Percentiles rank a stretch among this genome's conserved stretches.
Conservation (phyloP, 2,888 invertebrate genomes). For the Drosophila pseudotalamancana region DNA sequence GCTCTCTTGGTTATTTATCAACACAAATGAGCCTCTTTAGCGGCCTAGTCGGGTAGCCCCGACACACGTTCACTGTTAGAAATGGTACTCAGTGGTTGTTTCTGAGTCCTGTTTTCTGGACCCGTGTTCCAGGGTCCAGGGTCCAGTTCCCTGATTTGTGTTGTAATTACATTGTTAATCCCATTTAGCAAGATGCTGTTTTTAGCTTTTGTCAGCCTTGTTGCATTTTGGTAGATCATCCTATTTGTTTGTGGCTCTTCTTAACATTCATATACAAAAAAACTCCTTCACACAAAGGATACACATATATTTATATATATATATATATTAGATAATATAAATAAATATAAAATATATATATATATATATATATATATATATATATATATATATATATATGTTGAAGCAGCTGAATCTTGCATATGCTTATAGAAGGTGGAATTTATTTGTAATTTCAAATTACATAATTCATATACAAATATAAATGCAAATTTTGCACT, state of each 20-base stretch:
- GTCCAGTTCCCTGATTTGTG: constrained; percentile 50
- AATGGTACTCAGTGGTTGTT: constrained; percentile 16
- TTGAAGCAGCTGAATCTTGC: too few relatives aligned
- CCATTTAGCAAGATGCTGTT: constrained; percentile 57
- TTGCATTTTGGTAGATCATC: constrained; percentile 43
- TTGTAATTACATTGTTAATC: constrained; percentile 76
- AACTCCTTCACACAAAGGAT: too few relatives aligned
- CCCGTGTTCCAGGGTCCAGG: constrained; percentile 11
- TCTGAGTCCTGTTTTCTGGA: constrained; percentile 3
- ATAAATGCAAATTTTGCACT: too few relatives aligned
- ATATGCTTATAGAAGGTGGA: too few relatives aligned
- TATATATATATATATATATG: too few relatives aligned
- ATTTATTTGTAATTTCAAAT: too few relatives aligned
- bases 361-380: too few relatives aligned
- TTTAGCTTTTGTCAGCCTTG: constrained; percentile 28
- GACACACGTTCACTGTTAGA: constrained; percentile 14
- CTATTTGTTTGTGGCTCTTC: constrained; percentile 1
- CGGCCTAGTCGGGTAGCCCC: constrained; percentile 26
- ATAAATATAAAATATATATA: too few relatives aligned
- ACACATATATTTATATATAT: too few relatives aligned
- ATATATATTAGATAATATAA: too few relatives aligned
- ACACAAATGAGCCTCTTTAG: constrained; percentile 64
- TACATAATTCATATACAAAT: too few relatives aligned
- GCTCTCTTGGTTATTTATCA: constrained; percentile 5
- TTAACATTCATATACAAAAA: neutral